Conservation (phyloP, 2,797 vertebrate species). For the Paedocypris micromegethes region DNA sequence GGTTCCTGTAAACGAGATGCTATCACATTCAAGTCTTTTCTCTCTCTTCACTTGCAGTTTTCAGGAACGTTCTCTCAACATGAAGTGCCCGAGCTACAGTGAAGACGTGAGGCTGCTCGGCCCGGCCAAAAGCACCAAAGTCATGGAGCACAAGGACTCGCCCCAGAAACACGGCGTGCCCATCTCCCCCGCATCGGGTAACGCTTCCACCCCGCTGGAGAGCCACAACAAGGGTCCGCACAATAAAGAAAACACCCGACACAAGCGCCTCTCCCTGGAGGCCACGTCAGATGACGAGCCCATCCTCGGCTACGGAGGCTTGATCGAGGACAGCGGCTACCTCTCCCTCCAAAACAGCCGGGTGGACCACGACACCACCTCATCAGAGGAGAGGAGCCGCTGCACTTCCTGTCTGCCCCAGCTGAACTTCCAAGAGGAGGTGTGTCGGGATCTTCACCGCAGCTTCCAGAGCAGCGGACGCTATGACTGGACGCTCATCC, state of each 20-base stretch:
- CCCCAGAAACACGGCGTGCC: slow-evolving; percentile 48
- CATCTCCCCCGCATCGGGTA: slow-evolving; percentile 8
- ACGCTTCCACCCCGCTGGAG: slow-evolving; percentile 34
- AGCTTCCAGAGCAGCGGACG: slow-evolving; percentile 69
- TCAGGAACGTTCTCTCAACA: background rate
- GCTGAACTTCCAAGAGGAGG: slow-evolving; percentile 73
- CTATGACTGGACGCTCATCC: slow-evolving; percentile 72
- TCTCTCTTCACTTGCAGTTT: slow-evolving; percentile 3
- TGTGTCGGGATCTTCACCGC: slow-evolving; percentile 78
- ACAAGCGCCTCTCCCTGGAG: slow-evolving; percentile 38
- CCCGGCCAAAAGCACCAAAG: slow-evolving; percentile 25
- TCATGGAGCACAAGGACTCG: slow-evolving; percentile 45
- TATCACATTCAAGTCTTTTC: background rate
- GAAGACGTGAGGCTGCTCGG: slow-evolving; percentile 7
- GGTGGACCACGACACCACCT: slow-evolving; percentile 55
- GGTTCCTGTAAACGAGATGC: background rate
- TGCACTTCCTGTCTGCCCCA: slow-evolving; percentile 69
- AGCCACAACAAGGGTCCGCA: slow-evolving; percentile 57
- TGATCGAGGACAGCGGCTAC: slow-evolving; percentile 86
- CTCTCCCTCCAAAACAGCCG: slow-evolving; percentile 77
- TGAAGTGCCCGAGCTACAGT: slow-evolving; percentile 42
- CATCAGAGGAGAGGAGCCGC: background rate
- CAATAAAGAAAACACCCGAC: slow-evolving; percentile 80
- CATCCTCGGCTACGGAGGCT: slow-evolving; percentile 44
- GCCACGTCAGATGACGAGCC: slow-evolving; percentile 54